These are phyloP conservation scores for Dreissena rostriformis DNA, from an alignment of 1,140 invertebrate species.

Conservation along the genomic window DNA sequence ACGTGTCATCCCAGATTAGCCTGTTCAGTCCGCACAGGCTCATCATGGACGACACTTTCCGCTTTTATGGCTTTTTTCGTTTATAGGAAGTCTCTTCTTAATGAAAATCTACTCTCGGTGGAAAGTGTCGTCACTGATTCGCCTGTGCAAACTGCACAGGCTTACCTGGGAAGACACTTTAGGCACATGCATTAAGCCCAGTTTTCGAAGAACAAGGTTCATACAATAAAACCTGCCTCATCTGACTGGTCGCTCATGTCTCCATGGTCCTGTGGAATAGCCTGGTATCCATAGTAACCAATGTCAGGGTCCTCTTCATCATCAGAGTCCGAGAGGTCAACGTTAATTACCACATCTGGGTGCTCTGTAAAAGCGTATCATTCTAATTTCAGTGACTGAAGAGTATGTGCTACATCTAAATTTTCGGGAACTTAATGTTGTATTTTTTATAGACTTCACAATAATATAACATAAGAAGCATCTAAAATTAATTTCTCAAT, in stretches of 20 bases:
- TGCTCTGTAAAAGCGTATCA: slow-evolving; percentile 18
- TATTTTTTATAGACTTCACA: neutral
- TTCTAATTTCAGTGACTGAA: neutral
- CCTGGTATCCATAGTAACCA: slow-evolving; percentile 46
- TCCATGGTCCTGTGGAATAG: slow-evolving; percentile 18
- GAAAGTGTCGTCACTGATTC: too few species aligned
- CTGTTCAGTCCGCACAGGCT: too few species aligned
- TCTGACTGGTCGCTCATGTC: neutral
- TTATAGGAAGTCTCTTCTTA: too few species aligned
- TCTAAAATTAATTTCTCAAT: too few species aligned
- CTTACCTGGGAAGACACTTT: neutral
- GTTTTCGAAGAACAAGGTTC: neutral
- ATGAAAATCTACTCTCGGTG: too few species aligned
- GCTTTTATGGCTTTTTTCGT: too few species aligned
- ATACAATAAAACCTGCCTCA: neutral
- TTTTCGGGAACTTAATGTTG: neutral
- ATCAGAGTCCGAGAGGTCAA: slow-evolving; percentile 33
- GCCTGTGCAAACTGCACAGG: too few species aligned
- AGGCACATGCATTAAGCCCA: neutral
- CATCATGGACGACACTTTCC: too few species aligned
- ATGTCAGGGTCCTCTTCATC: slow-evolving; percentile 35
- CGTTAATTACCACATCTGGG: slow-evolving; percentile 53
- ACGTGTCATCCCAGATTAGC: too few species aligned
- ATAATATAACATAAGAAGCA: neutral
- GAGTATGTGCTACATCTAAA: neutral